Base-by-base conservation (phyloP, 2,888 invertebrate genomes). In the Cataglyphis albicans region DNA sequence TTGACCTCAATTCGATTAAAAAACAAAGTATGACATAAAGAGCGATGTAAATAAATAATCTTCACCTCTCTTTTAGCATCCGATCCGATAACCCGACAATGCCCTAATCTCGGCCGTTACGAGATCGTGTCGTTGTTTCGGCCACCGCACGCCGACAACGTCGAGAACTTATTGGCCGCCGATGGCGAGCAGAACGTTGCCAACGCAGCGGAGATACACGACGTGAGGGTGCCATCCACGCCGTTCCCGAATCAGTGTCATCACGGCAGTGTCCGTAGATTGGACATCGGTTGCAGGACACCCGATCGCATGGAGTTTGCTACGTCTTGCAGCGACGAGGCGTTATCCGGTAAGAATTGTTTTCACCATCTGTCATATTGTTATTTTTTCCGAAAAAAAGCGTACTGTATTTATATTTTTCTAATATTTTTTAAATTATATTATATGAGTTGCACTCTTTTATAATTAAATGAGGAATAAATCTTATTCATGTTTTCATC, bases 221-320 rank as follows among this genome's bases (percentile, higher is more conserved):
- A 92, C 73, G 90, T 90, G 29, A 88, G 91, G 68, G 86, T 89
- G 35, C 92, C 92, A 55, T 88, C 92, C 73, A 91, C 93, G 57
- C 91, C 91, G 63, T 86, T 63, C 25, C 91, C 92, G 6, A 91
- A 88, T 32, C 92, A 91, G 12, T 94, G 94, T 81, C 91, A 89
- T 44, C 91, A 92, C 68, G 91, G 91, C 59, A 92, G 91, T 75
- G 89, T 93, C 73, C 91, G 92, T 41, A 91, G 91, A 48, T 87
- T 94, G 82, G 93, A 93, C 87, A 93, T 94, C 86, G 94, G 94
- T 72, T 94, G 94, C 89, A 92, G 92, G 85, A 92, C 89, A 73
- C 92, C 93, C 59, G 93, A 94, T 87, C 91, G 93, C 64, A 94
- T 94, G 93, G 93, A 94, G 83, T 92, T 93, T 78, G 91, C 92